Base-by-base conservation (phyloP, 2,888 invertebrate species). In the Neocrepidodera transversa region DNA sequence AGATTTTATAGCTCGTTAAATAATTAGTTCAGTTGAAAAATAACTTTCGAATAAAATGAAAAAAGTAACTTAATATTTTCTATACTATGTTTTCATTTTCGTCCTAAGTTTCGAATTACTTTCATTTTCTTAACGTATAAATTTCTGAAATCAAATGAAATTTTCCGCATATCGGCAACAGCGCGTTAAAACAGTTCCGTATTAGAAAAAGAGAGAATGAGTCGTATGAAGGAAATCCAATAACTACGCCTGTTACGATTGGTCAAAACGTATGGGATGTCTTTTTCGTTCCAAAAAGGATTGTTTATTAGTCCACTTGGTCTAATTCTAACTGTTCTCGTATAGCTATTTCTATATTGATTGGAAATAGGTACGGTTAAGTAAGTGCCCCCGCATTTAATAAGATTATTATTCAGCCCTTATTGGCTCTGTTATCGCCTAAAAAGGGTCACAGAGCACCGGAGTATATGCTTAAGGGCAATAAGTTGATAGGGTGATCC, bases 171-270 rank as follows among this genome's bases (percentile, higher is more conserved):
- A 5, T 6, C 18, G 50, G 50, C 50, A 50, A 50, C 38, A n/a
- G 16, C 13, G 38, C 10, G 1, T 18, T 11, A 17, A 38, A 49
- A 38, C 26, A 50, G 38, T 38, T 50, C 38, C 2, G 17, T 11
- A 8, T 10, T 50, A 38, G 28, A 48, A 58, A 58, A 57, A 35
- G 51, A 54, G 62, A 48, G 54, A 32, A 30, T 51, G 49, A 40
- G 28, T n/a, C n/a, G n/a, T n/a, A n/a, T n/a, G n/a, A n/a, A n/a
- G 47, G 58, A 62, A 62, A 62, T 58, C 58, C 62, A 58, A 62
- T 58, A 62, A 62, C 47, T 35, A 16, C 20, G 32, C 54, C n/a
- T 38, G 38, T 49, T 45, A 49, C 45, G 58, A 62, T 62, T 62
- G 62, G 62, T 51, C 45, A 51, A 50, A 23, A 30, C 32, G 30